phyloP scores from a whole-genome alignment of 1,140 invertebrate species.

The Yoshiicerus persimilis region DNA sequence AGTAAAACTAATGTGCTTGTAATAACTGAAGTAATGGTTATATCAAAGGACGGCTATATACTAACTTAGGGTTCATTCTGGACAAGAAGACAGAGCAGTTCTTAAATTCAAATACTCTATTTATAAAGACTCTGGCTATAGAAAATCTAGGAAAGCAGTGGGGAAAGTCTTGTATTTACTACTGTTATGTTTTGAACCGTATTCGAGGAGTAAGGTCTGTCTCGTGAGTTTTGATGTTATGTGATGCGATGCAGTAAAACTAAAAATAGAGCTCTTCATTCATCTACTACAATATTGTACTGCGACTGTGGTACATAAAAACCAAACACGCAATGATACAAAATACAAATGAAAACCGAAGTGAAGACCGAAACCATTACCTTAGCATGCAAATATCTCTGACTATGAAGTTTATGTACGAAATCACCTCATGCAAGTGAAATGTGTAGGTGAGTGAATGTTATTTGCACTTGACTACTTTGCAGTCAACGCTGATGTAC shows the following conservation, averaged over 20 bases:
- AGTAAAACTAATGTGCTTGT: neutral
- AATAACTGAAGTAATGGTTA: neutral
- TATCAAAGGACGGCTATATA: neutral
- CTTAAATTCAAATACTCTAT: neutral
- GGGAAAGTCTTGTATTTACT: neutral
- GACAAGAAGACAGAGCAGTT: neutral
- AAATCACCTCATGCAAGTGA: neutral
- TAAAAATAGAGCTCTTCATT: neutral
- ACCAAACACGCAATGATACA: neutral
- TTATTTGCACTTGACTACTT: no score
- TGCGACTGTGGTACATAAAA: neutral
- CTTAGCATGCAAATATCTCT: neutral
- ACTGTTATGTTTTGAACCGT: neutral
- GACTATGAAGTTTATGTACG: no score
- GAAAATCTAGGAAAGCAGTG: neutral
- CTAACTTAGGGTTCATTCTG: neutral
- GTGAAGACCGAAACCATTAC: neutral
- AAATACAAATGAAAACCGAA: no score
- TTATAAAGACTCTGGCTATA: no score
- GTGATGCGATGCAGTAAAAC: neutral
- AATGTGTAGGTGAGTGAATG: no score
- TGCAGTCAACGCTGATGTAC: no score
- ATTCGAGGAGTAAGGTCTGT: neutral
- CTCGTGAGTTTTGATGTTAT: neutral
- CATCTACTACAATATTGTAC: neutral